Percentiles rank a stretch among this genome's conserved stretches.
Evolutionary conservation across 2,888 invertebrate species (phyloP).

Genomic region (Cantharis nigra): DNA sequence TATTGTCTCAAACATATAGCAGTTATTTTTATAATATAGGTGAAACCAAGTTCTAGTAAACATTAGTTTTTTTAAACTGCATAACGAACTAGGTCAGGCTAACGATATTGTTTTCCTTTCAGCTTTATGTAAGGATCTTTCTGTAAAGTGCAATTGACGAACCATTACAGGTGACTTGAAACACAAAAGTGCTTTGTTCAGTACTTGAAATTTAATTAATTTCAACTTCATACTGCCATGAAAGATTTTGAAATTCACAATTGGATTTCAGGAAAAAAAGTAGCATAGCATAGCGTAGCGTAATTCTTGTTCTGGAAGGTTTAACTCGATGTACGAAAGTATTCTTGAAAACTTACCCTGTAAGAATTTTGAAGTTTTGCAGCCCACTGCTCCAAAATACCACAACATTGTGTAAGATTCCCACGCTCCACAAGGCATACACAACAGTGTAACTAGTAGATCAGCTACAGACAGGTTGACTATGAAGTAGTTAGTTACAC

Average conservation of each 20-base stretch:
- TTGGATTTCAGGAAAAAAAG: not conserved
- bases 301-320: not conserved
- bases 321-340: no score
- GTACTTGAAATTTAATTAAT: no score
- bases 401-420: slow-evolving; percentile 71
- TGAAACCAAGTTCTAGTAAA: no score
- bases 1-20: no score
- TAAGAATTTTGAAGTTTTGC: slow-evolving; percentile 72
- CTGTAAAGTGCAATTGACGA: not conserved
- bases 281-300: not conserved
- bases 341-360: slow-evolving; percentile 65
- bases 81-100: not conserved
- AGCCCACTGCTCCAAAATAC: slow-evolving; percentile 75
- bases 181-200: no score
- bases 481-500: slow-evolving; percentile 77
- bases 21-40: no score
- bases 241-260: not conserved
- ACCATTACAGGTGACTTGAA: not conserved
- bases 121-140: not conserved
- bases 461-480: slow-evolving; percentile 77
- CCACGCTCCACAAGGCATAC: slow-evolving; percentile 76
- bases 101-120: not conserved
- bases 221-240: not conserved
- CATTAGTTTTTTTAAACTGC: no score
- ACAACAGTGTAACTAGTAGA: slow-evolving; percentile 71